Base-by-base conservation (phyloP, 1,140 invertebrate genomes). In the Bacillus rossius region DNA sequence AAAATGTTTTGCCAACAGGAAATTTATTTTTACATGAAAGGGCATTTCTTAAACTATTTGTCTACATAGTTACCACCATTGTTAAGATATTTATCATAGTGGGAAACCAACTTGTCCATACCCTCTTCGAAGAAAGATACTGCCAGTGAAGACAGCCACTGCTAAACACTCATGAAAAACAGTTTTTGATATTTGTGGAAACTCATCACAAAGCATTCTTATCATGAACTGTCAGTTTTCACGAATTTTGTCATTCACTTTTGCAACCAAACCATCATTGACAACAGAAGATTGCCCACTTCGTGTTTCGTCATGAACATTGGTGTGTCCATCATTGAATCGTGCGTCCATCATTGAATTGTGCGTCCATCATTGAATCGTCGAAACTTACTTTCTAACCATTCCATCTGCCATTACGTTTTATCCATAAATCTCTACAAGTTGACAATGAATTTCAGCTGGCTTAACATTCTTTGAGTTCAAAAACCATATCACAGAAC, bases 341-440 rank as follows among this genome's bases (percentile, higher is more conserved):
- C 14, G n/a, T n/a, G 48, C 51, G 49, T 2, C 55, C 61, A 40
- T 64, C 57, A 56, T 49, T 60, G 8, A 4, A 54, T 61, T 13
- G 42, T 56, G 38, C 62, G 54, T 34, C 59, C 57, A 41, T 64
- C 57, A 41, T 56, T 61, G 57, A 63, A 60, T 45, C 42, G 29
- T 29, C 56, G 19, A 57, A 10, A 60, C 37, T 60, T 57, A 65
- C 55, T 64, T 64, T 45, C 53, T 42, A 20, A 67, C 59, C 38
- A 58, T 55, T 45, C 38, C 40, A 45, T 52, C 54, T 56, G 29
- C 56, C 52, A 64, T 65, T 47, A 55, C 38, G 13, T 34, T 45
- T 63, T 57, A 14, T 40, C 61, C 52, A 50, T 65, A 65, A 47
- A 65, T 37, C 38, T 47, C 38, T 23, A 14, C 25, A 19, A 65